Percentiles rank a stretch among this genome's conserved stretches.
Evolutionary conservation across 2,888 invertebrate genomes (phyloP).

Genomic region (Diadromus collaris): DNA sequence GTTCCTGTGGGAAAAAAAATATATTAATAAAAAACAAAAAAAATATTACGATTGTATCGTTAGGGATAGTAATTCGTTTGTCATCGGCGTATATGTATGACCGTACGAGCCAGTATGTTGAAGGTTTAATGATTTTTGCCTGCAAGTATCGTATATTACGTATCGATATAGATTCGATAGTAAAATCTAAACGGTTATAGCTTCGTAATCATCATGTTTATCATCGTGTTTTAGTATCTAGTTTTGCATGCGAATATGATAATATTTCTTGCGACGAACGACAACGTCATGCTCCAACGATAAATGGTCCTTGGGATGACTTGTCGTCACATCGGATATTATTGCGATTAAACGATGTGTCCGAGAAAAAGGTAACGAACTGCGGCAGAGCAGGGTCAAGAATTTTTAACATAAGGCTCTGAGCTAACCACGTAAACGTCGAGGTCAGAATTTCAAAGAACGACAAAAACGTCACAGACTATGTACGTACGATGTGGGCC

Average conservation of each 20-base stretch:
- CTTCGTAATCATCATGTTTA: constrained; percentile 38
- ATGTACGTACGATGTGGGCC: constrained; percentile 47
- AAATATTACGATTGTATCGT: constrained; percentile 37
- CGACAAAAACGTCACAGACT: constrained; percentile 20
- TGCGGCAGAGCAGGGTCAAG: constrained; percentile 52
- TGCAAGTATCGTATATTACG: constrained; percentile 47
- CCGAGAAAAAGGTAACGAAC: constrained; percentile 20
- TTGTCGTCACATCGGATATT: constrained; percentile 45
- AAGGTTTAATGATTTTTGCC: constrained; percentile 51
- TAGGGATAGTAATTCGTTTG: constrained; percentile 56
- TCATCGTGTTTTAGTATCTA: constrained; percentile 51
- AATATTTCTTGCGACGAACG: constrained; percentile 24
- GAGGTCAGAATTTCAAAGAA: background rate
- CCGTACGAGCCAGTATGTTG: constrained; percentile 57
- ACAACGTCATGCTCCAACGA: constrained; percentile 11
- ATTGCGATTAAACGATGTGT: constrained; percentile 8
- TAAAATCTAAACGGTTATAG: constrained; percentile 40
- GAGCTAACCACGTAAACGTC: constrained; percentile 15
- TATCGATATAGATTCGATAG: constrained; percentile 39
- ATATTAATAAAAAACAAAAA: constrained; percentile 34
- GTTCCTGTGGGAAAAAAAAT: constrained; percentile 36
- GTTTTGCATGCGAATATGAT: constrained; percentile 54
- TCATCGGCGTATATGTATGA: constrained; percentile 47
- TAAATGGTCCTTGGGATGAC: background rate
- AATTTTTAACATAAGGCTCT: constrained; percentile 50